Evolutionary conservation across 2,113 vertebrate species (phyloP), one percentile per base, ranked within the genome.

Genomic region (Cebus imitator): DNA sequence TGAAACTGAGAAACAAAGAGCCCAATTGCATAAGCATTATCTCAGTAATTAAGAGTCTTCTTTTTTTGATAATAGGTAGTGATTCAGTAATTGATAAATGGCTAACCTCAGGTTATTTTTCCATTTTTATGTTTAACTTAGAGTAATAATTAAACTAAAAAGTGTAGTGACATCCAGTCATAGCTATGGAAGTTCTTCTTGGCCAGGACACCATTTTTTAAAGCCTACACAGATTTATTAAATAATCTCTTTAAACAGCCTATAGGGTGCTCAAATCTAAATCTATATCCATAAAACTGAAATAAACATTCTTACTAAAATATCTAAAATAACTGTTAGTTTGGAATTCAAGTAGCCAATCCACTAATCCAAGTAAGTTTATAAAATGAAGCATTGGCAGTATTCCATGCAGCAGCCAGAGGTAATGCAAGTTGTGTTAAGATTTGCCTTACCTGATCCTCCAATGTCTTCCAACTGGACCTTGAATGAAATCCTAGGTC

Each of bases 61-160:
- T 17, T 82, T 68, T 30, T 20, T n/a, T 8, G 78, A 32, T 13
- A 79, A 20, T 50, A 43, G 21, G 23, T 16, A 61, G 35, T 66
- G 58, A 90, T 87, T 75, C 80, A 96, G 5, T 85, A 61, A 93
- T 37, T 88, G 23, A 40, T 57, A 45, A 93, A 45, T 72, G 72
- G 25, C 17, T 95, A 35, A 27, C 76, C 20, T 88, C 55, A 55
- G 57, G 8, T 78, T 80, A 76, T 79, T 88, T 45, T 9, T 7
- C 8, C 32, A 87, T 93, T 81, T 84, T 80, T 61, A 43, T 18
- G 2, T 83, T 94, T 86, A 61, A 89, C 64, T 55, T 89, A 84
- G 14, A 66, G n/a, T 52, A 73, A 72, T 91, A 82, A 92, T 64
- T 57, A 90, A 97, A 70, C 76, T 13, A 57, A 93, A 91, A 87